Evolutionary conservation across 2,888 invertebrate genomes (phyloP).

Genomic region (Anthophora plumipes): DNA sequence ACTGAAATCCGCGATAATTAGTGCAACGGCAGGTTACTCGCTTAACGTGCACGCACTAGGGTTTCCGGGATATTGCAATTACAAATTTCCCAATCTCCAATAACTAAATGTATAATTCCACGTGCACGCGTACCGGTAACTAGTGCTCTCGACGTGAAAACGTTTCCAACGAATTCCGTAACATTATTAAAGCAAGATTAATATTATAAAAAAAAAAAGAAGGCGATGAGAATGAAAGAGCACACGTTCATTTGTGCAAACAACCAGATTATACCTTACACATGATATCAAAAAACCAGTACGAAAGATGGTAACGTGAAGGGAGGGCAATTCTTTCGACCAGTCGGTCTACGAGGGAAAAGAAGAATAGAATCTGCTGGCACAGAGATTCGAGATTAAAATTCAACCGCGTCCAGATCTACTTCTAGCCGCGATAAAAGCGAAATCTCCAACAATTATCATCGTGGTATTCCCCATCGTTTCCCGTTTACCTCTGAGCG

Average conservation of each 20-base stretch:
- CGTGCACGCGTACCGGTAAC: background rate
- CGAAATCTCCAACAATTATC: constrained; percentile 68
- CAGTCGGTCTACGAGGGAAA: background rate
- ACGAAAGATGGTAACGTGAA: background rate
- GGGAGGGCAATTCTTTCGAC: constrained; percentile 21
- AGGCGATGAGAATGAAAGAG: background rate
- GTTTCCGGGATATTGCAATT: constrained; percentile 28
- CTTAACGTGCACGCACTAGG: constrained; percentile 8
- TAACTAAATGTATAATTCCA: constrained; percentile 27
- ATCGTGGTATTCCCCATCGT: constrained; percentile 67
- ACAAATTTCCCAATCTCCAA: constrained; percentile 30
- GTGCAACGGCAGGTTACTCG: constrained; percentile 18
- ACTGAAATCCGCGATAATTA: constrained; percentile 48
- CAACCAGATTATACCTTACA: background rate
- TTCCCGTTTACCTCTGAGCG: constrained; percentile 59
- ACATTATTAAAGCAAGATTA: background rate
- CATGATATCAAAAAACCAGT: background rate
- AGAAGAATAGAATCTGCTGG: background rate
- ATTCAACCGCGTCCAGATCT: constrained; percentile 63
- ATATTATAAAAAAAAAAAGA: background rate
- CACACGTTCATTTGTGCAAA: background rate
- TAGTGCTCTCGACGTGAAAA: background rate
- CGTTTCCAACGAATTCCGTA: constrained; percentile 4
- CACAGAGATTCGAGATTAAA: constrained; percentile 61
- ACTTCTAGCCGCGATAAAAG: constrained; percentile 56